Evolutionary conservation across 2,797 vertebrate genomes (phyloP), one percentile per base, ranked within the genome.

Genomic region (Neopelma chrysocephalum): DNA sequence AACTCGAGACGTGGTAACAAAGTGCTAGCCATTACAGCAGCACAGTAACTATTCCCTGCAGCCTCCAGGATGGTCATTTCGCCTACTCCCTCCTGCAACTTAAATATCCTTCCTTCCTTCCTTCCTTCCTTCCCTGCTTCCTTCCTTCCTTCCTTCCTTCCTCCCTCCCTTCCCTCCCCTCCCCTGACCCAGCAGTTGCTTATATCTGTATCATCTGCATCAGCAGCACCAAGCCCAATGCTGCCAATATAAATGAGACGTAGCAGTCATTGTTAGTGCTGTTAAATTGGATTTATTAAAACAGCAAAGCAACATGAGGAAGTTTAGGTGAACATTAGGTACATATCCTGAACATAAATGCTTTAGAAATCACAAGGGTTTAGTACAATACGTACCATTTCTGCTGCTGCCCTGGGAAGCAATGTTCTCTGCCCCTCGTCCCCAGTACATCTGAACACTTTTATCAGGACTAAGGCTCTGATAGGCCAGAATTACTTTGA

Each of bases 241-340:
- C 51, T 81, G 58, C 25, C 45, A 45, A 42, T 50, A 47, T 15
- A 66, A 90, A 80, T 66, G 42, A 93, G 43, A 64, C 3, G 3
- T 26, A 80, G 20, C 40, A 69, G 69, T 71, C 47, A 15, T 27
- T 73, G 61, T 48, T 90, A 70, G 26, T 72, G 75, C 75, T 9
- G 4, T 56, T 90, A 56, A 81, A 94, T 94, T 77, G 62, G 31
- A 68, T 91, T 81, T 93, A 66, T 94, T 87, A 19, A 31, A 80
- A 53, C 43, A 92, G 34, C 17, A 78, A 65, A 57, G 42, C 36
- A 43, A 51, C 21, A 19, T 23, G 29, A 75, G 43, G 34, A 82
- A 83, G 10, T 20, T 18, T 51, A 61, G 88, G 18, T 60, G 80
- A 88, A 31, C 50, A 65, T 81, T 38, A 60, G 32, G 70, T 90